A percentile compares a stretch with the other conserved stretches of the same genome.
phyloP scores from a whole-genome alignment of 1,140 invertebrate species.

The Monomorium pharaonis region DNA sequence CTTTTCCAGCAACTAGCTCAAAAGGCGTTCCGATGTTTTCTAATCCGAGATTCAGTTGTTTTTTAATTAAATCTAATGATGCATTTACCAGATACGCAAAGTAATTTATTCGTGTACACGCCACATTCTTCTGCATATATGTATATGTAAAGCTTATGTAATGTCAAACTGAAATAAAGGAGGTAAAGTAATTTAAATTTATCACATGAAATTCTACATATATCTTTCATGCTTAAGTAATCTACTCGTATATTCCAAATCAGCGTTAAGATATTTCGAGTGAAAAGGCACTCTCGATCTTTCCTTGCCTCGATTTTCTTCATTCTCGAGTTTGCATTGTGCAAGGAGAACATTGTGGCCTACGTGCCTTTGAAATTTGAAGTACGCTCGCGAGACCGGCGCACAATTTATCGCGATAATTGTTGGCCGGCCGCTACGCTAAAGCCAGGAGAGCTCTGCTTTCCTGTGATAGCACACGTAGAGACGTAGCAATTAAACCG shows the following conservation, averaged over 20 bases:
- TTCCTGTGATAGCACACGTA: slow-evolving; percentile 51
- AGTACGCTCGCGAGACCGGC: slow-evolving; percentile 36
- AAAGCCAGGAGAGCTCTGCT: slow-evolving; percentile 42
- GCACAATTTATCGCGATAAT: slow-evolving; percentile 60
- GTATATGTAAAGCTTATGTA: background rate
- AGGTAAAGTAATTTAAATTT: background rate
- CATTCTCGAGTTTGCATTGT: slow-evolving; percentile 22
- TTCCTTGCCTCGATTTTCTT: background rate
- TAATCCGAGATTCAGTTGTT: background rate
- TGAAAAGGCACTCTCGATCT: background rate
- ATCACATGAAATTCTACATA: background rate
- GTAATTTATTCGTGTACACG: background rate
- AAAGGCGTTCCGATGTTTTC: background rate
- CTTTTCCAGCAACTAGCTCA: background rate
- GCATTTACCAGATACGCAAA: background rate
- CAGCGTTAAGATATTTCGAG: background rate
- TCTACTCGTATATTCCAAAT: background rate
- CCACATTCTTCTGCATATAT: background rate
- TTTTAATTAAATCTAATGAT: background rate
- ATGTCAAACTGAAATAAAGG: background rate
- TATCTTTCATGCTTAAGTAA: background rate
- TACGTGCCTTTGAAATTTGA: slow-evolving; percentile 43
- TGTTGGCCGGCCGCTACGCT: slow-evolving; percentile 41
- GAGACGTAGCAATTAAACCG: slow-evolving; percentile 65
- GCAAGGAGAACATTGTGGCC: background rate